These are phyloP conservation scores for Pelodytes ibericus DNA, from an alignment of 2,797 vertebrate species.

Conservation along the genomic window DNA sequence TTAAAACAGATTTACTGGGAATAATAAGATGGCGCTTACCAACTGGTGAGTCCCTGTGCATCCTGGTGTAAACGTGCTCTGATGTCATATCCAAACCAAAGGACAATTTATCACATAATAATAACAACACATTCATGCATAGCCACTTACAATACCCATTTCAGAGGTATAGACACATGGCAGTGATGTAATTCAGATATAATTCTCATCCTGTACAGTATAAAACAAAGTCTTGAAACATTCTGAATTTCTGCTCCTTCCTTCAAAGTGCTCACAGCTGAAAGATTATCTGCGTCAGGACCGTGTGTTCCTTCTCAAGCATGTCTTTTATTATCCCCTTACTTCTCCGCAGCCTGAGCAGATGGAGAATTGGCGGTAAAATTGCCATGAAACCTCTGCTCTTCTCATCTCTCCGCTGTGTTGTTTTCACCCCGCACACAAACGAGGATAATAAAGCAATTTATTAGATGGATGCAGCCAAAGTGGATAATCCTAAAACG, in stretches of 20 bases:
- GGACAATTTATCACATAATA: too few species aligned
- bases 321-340: slow-evolving; percentile 30
- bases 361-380: slow-evolving; percentile 50
- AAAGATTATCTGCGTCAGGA: slow-evolving; percentile 25
- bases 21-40: too few species aligned
- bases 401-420: slow-evolving; percentile 39
- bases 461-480: slow-evolving; percentile 46
- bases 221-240: slow-evolving; percentile 13
- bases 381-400: slow-evolving; percentile 32
- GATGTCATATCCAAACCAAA: too few species aligned
- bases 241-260: slow-evolving; percentile 13
- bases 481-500: slow-evolving; percentile 43
- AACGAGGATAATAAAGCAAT: slow-evolving; percentile 50
- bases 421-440: slow-evolving; percentile 41
- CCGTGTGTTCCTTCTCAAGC: slow-evolving; percentile 27
- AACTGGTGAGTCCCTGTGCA: too few species aligned
- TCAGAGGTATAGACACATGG: not conserved
- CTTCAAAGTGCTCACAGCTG: slow-evolving; percentile 33
- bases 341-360: slow-evolving; percentile 26
- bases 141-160: too few species aligned
- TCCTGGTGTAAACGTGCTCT: too few species aligned
- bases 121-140: too few species aligned
- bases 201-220: slow-evolving; percentile 8
- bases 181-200: slow-evolving; percentile 14
- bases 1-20: too few species aligned